Evolutionary conservation across 1,140 invertebrate genomes (phyloP).

Genomic region (Drosophila virilis): DNA sequence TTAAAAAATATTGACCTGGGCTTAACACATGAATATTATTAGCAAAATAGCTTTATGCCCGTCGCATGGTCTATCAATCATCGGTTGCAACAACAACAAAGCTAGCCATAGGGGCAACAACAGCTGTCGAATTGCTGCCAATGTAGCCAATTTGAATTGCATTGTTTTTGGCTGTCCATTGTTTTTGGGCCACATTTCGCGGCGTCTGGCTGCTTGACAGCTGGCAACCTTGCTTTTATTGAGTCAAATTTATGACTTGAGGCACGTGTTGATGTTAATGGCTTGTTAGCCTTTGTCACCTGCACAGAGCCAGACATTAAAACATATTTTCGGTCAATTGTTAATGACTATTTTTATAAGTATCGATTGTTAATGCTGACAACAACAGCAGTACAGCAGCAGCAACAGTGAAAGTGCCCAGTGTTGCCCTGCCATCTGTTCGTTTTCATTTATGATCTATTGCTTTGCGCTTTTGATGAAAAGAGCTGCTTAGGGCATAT

Average conservation of each 20-base stretch:
- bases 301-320: conserved; percentile 26
- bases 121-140: conserved; percentile 22
- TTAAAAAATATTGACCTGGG: not conserved
- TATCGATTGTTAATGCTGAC: conserved; percentile 48
- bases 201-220: conserved; percentile 50
- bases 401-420: conserved; percentile 57
- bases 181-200: conserved; percentile 45
- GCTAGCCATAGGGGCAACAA: conserved; percentile 11
- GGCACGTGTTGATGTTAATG: conserved; percentile 66
- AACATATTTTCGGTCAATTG: conserved; percentile 56
- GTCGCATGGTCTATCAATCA: conserved; percentile 9
- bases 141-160: conserved; percentile 18
- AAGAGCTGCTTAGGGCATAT: conserved; percentile 49
- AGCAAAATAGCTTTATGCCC: not conserved
- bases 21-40: not conserved
- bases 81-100: conserved; percentile 6
- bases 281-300: conserved; percentile 70
- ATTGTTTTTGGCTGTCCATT: conserved; percentile 53
- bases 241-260: conserved; percentile 52
- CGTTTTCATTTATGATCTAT: conserved; percentile 51
- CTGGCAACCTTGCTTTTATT: conserved; percentile 66
- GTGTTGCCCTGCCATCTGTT: conserved; percentile 14
- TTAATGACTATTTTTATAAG: conserved; percentile 53
- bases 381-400: not conserved
- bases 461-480: conserved; percentile 39